Base-by-base conservation (phyloP, 2,888 invertebrate genomes). In the Acleris cristana region DNA sequence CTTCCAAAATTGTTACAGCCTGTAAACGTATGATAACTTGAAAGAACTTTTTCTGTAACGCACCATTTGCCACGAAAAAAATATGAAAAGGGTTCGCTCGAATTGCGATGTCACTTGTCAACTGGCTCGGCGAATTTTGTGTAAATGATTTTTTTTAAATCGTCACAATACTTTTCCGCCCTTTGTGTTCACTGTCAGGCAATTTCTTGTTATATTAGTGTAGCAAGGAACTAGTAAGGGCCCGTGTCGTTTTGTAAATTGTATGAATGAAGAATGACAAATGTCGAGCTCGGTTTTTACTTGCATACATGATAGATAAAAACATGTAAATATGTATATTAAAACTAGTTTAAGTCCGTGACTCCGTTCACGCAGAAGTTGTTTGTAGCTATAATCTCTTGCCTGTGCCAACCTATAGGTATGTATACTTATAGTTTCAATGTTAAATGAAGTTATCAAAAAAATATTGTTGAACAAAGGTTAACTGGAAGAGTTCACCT, bases 51-150 rank as follows among this genome's bases (percentile, higher is more conserved):
- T 83, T 82, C 81, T 80, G 79, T 80, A 78, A 74, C 82, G 83
- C 79, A 74, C 80, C 87, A 87, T 87, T 87, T 84, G 83, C 82
- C 75, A 69, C 69, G 76, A 79, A 80, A 79, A 71, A 77, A 78
- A 80, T 76, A 78, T 82, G 83, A 84, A 85, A 87, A 84, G 85
- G 86, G 86, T 85, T 81, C 74, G 69, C 79, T 79, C 82, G 86
- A 85, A 86, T 87, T 83, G 85, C 81, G 80, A 84, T 82, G 84
- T 87, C 85, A 80, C 80, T 79, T 82, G 84, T 86, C 82, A 81
- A 76, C 74, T 74, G 80, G 74, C 72, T 75, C 70, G 71, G 70
- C 74, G 72, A 69, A 70, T 69, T 71, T 70, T 64, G 74, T 72
- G 73, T 71, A 68, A 71, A 70, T 74, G 66, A 65, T 70, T 67